Base-by-base conservation (phyloP, 2,113 vertebrate genomes). In the Oryzias curvinotus region DNA sequence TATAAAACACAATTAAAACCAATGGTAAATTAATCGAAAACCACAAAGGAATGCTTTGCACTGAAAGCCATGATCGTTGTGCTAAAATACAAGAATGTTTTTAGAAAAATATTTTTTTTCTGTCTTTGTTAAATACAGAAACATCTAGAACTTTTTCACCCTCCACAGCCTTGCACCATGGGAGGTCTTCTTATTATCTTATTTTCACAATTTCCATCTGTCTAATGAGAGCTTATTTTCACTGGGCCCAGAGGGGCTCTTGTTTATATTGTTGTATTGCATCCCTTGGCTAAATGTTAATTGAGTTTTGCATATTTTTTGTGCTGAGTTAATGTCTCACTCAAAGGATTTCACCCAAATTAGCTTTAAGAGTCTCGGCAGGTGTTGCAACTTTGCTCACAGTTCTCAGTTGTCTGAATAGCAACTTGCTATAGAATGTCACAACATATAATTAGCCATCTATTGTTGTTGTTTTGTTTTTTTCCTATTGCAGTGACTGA, bases 251-350 rank as follows among this genome's bases (percentile, higher is more conserved):
- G 80, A 89, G 84, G 85, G 71, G 8, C 64, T 66, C 64, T 84
- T 90, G 84, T 90, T 86, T 87, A 78, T 87, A 81, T 83, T 85
- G 84, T 82, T 77, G 67, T 64, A 81, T 87, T 90, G 87, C 84
- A 87, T 82, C 75, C 82, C 83, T 88, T 85, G 88, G 82, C 87
- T 92, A 88, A 90, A 87, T 91, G 87, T 89, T 90, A 89, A 91
- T 91, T 84, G 68, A 73, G 81, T 78, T 84, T 81, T 82, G 30
- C 60, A 77, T 88, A 80, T 87, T 60, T 72, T 87, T 84, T 81
- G 77, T 79, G 77, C 78, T 70, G 68, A 84, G 84, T 87, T 89
- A 86, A 88, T 85, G 78, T 89, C 82, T 80, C 71, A 81, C 82
- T 82, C 81, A 73, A 73, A 87, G 81, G 78, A 80, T 87, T 78